Conservation (phyloP, 2,113 vertebrate species). For the Aptenodytes patagonicus region DNA sequence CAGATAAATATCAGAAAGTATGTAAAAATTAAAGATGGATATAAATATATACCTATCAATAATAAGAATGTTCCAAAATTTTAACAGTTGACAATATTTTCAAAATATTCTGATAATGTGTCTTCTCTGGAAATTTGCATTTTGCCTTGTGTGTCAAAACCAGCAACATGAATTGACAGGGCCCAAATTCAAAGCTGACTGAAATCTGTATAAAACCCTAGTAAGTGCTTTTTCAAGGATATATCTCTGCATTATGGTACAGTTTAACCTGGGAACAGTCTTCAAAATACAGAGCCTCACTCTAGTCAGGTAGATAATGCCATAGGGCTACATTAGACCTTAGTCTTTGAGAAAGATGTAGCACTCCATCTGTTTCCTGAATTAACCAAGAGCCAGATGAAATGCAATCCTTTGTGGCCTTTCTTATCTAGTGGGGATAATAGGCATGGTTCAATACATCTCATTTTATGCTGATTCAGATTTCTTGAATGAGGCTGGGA, state of each 20-base stretch:
- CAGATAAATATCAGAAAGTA: not conserved
- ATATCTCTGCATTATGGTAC: not conserved
- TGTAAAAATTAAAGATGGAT: not conserved
- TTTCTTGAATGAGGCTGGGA: not conserved
- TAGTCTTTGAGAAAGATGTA: slow-evolving; percentile 6
- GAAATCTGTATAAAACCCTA: not conserved
- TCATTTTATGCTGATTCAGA: slow-evolving; percentile 21
- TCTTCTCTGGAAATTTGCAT: not conserved
- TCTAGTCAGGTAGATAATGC: not conserved
- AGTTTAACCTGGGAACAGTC: not conserved
- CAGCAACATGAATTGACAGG: not conserved
- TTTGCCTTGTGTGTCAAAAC: not conserved
- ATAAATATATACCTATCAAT: not conserved
- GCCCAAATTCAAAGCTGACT: not conserved
- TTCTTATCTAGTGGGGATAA: slow-evolving; percentile 33
- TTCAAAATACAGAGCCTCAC: not conserved
- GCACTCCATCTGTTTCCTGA: slow-evolving; percentile 43
- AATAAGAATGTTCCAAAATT: not conserved
- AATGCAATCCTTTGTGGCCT: slow-evolving; percentile 21
- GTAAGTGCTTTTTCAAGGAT: not conserved
- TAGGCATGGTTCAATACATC: slow-evolving; percentile 23
- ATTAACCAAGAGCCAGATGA: slow-evolving; percentile 33
- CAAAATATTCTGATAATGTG: not conserved
- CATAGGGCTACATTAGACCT: slow-evolving; percentile 19
- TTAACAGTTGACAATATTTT: not conserved